Conservation (phyloP, 2,113 vertebrate genomes). For the Psittacara wagleri region DNA sequence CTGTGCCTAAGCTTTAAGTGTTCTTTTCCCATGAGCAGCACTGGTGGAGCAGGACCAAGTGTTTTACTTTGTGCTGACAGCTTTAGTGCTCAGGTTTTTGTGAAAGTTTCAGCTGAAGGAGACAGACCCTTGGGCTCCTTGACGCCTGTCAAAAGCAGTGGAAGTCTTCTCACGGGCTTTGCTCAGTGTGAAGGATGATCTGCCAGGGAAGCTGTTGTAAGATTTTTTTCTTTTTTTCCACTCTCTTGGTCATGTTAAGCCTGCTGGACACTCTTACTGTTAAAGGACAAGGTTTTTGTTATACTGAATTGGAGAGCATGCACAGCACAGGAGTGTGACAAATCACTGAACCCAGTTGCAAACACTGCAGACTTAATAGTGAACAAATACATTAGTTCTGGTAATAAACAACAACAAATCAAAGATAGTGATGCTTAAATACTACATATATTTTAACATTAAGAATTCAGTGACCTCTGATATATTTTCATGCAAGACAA, state of each 20-base stretch:
- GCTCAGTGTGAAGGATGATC: background rate
- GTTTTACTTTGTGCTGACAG: background rate
- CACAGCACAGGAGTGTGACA: background rate
- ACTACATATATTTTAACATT: background rate
- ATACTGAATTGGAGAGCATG: rapidly evolving
- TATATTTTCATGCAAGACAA: background rate
- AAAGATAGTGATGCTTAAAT: background rate
- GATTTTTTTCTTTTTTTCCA: background rate
- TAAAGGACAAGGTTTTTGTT: background rate
- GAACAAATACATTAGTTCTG: background rate
- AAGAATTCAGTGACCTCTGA: background rate
- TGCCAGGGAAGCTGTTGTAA: background rate
- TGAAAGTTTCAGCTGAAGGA: background rate
- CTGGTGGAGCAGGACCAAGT: background rate
- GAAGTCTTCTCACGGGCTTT: background rate
- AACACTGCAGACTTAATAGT: background rate
- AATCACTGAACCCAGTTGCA: background rate
- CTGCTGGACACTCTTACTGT: rapidly evolving
- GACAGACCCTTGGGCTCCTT: background rate
- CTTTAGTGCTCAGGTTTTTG: background rate
- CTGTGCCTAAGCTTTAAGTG: rapidly evolving
- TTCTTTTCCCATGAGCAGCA: background rate
- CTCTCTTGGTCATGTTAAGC: background rate
- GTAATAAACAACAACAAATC: background rate
- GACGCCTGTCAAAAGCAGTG: background rate